Evolutionary conservation across 1,140 invertebrate species (phyloP), one percentile per base, ranked within the genome.

Genomic region (Vollenhovia emeryi): DNA sequence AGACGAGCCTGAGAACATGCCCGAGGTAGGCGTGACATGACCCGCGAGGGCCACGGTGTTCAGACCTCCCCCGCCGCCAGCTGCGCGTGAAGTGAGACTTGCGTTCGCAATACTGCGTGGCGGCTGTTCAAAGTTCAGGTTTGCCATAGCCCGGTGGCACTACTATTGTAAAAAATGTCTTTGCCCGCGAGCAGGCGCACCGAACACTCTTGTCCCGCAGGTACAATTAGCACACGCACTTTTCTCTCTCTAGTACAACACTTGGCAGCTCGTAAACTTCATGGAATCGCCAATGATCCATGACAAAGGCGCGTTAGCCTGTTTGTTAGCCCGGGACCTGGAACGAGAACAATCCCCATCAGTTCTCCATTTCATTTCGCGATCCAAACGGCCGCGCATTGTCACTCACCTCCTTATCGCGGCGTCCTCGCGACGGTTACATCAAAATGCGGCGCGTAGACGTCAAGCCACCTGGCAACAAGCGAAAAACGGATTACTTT

Each of bases 81-180:
- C 93, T 80, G 95, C 95, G 84, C 96, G 95, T 73, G 95, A 95
- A 89, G 96, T 95, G 91, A 97, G 95, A 89, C 96, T 96, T 92
- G 96, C 95, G 93, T 96, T 97, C 93, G 96, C 96, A 95, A 97
- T 96, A 96, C 96, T 97, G 96, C 96, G 96, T 95, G 96, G 96
- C 90, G 97, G 96, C 95, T 97, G 97, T 95, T 97, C 97, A 95
- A 97, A 97, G 95, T 97, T 97, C 96, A 97, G 96, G 96, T 97
- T 97, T 96, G 97, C 97, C 97, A 97, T 97, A 96, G 96, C 96
- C 96, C 95, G 94, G 78, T 92, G 91, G 87, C 91, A 88, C 86
- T 87, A 89, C 62, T 43, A 52, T 57, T 43, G n/a, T 87, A 85
- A 59, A 91, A 90, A 85, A 52, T 79, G 75, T 91, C 91, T 87